Conservation (phyloP, 2,797 vertebrate species). For the Lagodon rhomboides region DNA sequence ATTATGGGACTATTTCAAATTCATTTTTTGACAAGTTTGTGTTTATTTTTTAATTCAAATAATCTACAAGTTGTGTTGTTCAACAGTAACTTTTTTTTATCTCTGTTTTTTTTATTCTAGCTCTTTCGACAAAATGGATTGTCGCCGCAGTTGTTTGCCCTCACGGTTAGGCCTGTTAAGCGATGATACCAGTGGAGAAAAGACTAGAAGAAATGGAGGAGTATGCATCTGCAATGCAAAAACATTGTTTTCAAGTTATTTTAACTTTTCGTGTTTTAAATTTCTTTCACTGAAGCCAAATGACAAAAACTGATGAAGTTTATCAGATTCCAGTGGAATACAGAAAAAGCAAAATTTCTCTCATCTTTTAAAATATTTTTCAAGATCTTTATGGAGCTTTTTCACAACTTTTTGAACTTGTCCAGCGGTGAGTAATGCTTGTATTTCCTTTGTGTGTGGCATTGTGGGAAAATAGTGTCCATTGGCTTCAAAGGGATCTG, state of each 20-base stretch:
- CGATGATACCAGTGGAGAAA: conserved; percentile 2
- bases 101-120: conserved; percentile 20
- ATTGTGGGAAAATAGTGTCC: background rate
- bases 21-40: background rate
- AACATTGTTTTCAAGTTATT: background rate
- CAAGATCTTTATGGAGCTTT: background rate
- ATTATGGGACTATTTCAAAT: background rate
- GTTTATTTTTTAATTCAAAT: background rate
- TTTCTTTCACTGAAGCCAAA: background rate
- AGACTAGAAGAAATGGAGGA: background rate
- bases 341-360: background rate
- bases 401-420: background rate
- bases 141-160: background rate
- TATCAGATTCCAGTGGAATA: background rate
- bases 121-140: conserved; percentile 7
- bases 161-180: conserved; percentile 1
- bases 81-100: background rate
- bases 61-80: background rate
- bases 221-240: background rate
- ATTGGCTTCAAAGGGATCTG: background rate
- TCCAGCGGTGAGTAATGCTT: background rate
- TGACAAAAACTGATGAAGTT: background rate
- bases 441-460: background rate
- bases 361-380: no score
- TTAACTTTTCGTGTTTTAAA: background rate